Evolutionary conservation across 35 echinoderm and acorn worm species (phyloP), one percentile per base, ranked within the genome.

Genomic region (Anneissia japonica): DNA sequence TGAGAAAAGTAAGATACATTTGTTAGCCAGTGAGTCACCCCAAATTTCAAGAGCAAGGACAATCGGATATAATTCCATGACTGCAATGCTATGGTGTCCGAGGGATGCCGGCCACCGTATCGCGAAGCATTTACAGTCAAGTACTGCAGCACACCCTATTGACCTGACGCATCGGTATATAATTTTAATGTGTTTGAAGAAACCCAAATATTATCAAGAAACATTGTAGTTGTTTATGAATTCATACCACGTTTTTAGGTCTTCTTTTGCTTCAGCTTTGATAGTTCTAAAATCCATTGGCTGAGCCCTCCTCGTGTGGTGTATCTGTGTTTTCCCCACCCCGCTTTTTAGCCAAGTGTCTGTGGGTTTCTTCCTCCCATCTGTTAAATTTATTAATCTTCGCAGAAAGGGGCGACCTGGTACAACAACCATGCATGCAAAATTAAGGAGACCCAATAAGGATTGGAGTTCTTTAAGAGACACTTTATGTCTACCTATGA

Each of bases 371-470:
- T n/a, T n/a, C n/a, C n/a, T n/a, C n/a, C n/a, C n/a, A n/a, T n/a
- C n/a, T 38, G 56, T 83, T 34, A 90, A 41, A 38, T 84, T 46
- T 19, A 90, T 90, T 33, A 84, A 40, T 17, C 81, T 17, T 19
- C 80, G 76, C 34, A 84, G 0, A 39, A 84, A 84, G 3, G 88
- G 80, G 3, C 51, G 72, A 31, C 72, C 56, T 0, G 34, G 80
- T 0, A 46, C 81, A 40, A 83, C 34, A 11, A 37, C 81, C 12
- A 38, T 75, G 31, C 88, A 90, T 10, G 83, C 88, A 35, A 90
- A 90, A 26, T 90, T 90, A n/a, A 90, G 34, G 5, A 46, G 75
- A 0, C 81, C 88, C 2, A 90, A 76, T 21, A 90, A 32, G 11
- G 88, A 90, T 78, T 90, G 81, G 1, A 90, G 36, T 14, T 34